phyloP scores from a whole-genome alignment of 2,888 invertebrate genomes.

The Oligia fasciuncula region DNA sequence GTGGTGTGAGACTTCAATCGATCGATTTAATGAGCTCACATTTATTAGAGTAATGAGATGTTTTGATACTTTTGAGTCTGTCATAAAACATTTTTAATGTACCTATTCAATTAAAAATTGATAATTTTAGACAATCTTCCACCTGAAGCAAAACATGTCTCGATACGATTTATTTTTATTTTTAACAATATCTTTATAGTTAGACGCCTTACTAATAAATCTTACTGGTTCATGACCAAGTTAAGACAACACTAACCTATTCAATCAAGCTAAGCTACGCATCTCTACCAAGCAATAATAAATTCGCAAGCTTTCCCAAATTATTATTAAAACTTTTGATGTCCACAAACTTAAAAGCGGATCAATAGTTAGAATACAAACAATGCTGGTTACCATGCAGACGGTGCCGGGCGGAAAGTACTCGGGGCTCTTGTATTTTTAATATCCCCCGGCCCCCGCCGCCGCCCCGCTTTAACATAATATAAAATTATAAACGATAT shows the following conservation, averaged over 20 bases:
- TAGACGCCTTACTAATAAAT: not conserved
- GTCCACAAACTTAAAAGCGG: conserved; percentile 70
- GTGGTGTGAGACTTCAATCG: not conserved
- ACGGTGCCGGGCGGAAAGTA: conserved; percentile 81
- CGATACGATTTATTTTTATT: not conserved
- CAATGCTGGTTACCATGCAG: conserved; percentile 86
- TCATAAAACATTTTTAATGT: not conserved
- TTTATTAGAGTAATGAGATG: not conserved
- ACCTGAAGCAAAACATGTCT: not conserved
- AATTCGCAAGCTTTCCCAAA: not conserved
- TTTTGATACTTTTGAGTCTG: not conserved
- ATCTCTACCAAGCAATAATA: not conserved
- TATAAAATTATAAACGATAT: conserved; percentile 90
- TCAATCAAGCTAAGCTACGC: not conserved
- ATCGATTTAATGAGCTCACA: not conserved
- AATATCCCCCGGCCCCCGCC: conserved; percentile 83
- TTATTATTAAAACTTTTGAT: conserved; percentile 54
- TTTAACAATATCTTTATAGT: not conserved
- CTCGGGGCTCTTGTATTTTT: conserved; percentile 87
- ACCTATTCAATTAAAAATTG: not conserved
- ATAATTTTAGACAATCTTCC: not conserved
- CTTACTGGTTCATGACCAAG: not conserved
- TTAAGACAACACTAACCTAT: not conserved
- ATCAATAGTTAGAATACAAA: conserved; percentile 87
- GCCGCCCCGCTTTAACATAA: conserved; percentile 87